Evolutionary conservation across 2,113 vertebrate genomes (phyloP).

Genomic region (Seriola aureovittata): DNA sequence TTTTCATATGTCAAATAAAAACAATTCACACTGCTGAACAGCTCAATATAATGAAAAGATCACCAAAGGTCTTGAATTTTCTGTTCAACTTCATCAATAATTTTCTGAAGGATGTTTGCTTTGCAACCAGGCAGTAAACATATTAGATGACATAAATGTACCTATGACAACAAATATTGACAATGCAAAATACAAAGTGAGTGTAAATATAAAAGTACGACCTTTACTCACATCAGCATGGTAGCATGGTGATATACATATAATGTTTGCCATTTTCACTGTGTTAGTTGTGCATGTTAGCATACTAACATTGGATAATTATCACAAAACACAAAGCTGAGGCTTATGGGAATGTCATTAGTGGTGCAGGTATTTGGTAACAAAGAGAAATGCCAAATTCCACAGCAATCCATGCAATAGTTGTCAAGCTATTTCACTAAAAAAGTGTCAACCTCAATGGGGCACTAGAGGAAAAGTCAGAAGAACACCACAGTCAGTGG

Average conservation of each 20-base stretch:
- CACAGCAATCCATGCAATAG: background rate
- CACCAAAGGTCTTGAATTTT: background rate
- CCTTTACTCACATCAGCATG: background rate
- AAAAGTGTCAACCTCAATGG: background rate
- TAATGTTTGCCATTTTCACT: too few species aligned
- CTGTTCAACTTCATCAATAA: background rate
- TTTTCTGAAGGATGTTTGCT: background rate
- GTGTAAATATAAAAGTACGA: too few species aligned
- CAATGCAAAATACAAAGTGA: too few species aligned
- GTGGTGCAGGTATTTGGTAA: background rate
- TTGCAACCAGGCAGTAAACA: background rate
- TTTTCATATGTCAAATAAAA: slow-evolving; percentile 31
- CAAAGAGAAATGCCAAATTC: background rate
- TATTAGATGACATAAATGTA: background rate
- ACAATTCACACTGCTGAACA: slow-evolving; percentile 13
- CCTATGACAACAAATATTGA: background rate
- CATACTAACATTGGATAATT: background rate
- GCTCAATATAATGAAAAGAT: slow-evolving; percentile 7
- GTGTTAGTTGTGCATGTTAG: too few species aligned
- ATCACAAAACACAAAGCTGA: background rate
- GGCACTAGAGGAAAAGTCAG: too few species aligned
- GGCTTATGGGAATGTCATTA: background rate
- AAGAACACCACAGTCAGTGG: too few species aligned
- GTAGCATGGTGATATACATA: background rate
- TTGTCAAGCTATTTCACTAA: background rate